These are phyloP conservation scores for Malacoctenus gilli DNA, from an alignment of 2,797 vertebrate species.

Conservation along the genomic window DNA sequence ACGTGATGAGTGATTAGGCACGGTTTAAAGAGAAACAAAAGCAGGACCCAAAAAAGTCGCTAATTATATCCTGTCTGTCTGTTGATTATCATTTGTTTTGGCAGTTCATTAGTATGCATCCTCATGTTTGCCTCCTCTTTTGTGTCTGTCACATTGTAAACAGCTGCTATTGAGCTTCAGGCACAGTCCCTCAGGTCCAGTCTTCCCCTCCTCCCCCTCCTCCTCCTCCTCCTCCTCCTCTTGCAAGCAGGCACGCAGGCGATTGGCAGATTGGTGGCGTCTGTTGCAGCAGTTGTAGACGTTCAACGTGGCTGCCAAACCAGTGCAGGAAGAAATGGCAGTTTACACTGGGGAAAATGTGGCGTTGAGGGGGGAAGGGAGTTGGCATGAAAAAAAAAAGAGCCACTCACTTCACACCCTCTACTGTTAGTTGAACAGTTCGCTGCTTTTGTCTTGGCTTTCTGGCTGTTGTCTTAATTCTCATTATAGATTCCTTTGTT, in stretches of 20 bases:
- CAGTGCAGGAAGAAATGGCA: slow-evolving; percentile 63
- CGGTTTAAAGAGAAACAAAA: slow-evolving; percentile 5
- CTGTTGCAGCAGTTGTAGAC: slow-evolving; percentile 70
- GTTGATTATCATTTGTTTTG: slow-evolving; percentile 76
- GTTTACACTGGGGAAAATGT: slow-evolving; percentile 64
- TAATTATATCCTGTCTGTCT: slow-evolving; percentile 65
- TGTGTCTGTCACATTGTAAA: slow-evolving; percentile 81
- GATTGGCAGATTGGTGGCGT: slow-evolving; percentile 82
- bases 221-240: slow-evolving; percentile 51
- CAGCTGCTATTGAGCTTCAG: slow-evolving; percentile 80
- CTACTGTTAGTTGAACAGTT: slow-evolving; percentile 65
- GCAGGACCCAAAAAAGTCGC: slow-evolving; percentile 28
- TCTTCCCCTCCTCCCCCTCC: slow-evolving; percentile 49
- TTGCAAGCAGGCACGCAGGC: slow-evolving; percentile 53
- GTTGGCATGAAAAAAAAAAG: slow-evolving; percentile 69
- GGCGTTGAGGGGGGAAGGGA: slow-evolving; percentile 49
- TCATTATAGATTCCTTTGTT: slow-evolving; percentile 58
- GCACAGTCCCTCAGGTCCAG: slow-evolving; percentile 78
- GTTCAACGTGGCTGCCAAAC: slow-evolving; percentile 69
- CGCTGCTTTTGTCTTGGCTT: slow-evolving; percentile 67
- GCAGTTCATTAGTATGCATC: slow-evolving; percentile 80
- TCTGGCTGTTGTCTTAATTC: slow-evolving; percentile 61
- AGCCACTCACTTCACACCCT: slow-evolving; percentile 59
- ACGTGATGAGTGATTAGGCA: slow-evolving; percentile 25
- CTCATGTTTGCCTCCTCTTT: slow-evolving; percentile 74